Base-by-base conservation (phyloP, 2,888 invertebrate genomes). In the Cybosia mesomella region DNA sequence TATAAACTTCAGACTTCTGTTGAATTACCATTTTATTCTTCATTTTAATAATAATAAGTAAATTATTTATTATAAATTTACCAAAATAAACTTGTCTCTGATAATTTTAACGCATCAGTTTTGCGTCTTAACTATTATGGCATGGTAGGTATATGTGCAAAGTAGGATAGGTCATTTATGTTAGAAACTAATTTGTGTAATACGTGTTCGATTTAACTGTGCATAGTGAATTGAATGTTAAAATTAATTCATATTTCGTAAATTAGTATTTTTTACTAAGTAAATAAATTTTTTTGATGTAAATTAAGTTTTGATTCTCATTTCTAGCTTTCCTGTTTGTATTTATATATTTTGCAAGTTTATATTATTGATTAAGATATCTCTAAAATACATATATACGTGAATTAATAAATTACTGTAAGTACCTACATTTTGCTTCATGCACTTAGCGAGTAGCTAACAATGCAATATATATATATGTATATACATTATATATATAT, bases 141-240 rank as follows among this genome's bases (percentile, higher is more conserved):
- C 55, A 28, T 15, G 24, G 55, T 55, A 49, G 49, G 49, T 49
- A 43, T 55, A 55, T 58, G 32, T 62, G 57, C 32, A 61, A 61
- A 4, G 10, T 49, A 60, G 58, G 62, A 64, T 66, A 66, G 63
- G 64, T 55, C 22, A 62, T 66, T 64, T 66, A 67, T 73, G 58
- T 73, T 78, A 28, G 13, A 63, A 43, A 58, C 53, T 22, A 54
- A 68, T 63, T 68, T 72, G 43, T 67, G 58, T 43, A 60, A 60
- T 65, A 59, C 58, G 49, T 65, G 67, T 43, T 68, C 68, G 64
- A 66, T 60, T 58, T 70, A 71, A 62, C 39, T 72, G 68, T 74
- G 80, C 71, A 63, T 74, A 77, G 71, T 71, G 68, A 73, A 77
- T 81, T 80, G 80, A 72, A 76, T 75, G 80, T 82, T 63, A 67